A percentile compares a stretch with the other conserved stretches of the same genome.
Evolutionary conservation across 2,888 invertebrate species (phyloP).

Genomic region (Scelioninae gen. 2): DNA sequence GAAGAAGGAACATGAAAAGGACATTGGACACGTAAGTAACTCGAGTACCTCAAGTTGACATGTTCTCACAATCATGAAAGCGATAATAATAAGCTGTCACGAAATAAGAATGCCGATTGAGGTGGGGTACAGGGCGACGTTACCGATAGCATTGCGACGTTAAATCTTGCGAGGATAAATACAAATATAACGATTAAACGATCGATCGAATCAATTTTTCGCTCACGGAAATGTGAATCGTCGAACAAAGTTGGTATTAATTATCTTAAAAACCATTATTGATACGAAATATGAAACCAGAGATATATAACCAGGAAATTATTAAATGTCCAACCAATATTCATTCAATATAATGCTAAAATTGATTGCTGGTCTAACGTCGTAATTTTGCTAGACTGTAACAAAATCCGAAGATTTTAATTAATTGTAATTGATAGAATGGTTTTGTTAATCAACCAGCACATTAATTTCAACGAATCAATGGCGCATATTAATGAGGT

Average conservation of each 20-base stretch:
- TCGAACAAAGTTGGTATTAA: not conserved
- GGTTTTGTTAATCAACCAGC: too few species aligned
- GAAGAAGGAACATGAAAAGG: conserved; percentile 88
- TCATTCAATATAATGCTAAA: too few species aligned
- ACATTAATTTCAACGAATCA: too few species aligned
- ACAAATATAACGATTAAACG: not conserved
- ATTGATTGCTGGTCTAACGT: too few species aligned
- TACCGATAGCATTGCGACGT: conserved; percentile 9
- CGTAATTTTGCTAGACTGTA: too few species aligned
- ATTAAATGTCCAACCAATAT: too few species aligned
- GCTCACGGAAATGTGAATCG: not conserved
- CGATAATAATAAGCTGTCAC: conserved; percentile 47
- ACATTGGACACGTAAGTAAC: conserved; percentile 85
- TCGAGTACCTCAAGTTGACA: conserved; percentile 27
- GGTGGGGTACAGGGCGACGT: not conserved
- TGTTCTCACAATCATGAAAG: conserved; percentile 52
- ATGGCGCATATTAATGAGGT: too few species aligned
- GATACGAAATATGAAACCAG: too few species aligned
- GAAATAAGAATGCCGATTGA: conserved; percentile 21
- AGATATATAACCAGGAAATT: too few species aligned
- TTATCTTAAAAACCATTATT: too few species aligned
- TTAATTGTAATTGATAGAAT: too few species aligned
- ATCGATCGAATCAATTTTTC: conserved; percentile 5
- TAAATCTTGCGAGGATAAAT: not conserved
- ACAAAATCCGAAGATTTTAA: too few species aligned